Conservation (phyloP, 2,113 vertebrate genomes). For the Seriola aureovittata region DNA sequence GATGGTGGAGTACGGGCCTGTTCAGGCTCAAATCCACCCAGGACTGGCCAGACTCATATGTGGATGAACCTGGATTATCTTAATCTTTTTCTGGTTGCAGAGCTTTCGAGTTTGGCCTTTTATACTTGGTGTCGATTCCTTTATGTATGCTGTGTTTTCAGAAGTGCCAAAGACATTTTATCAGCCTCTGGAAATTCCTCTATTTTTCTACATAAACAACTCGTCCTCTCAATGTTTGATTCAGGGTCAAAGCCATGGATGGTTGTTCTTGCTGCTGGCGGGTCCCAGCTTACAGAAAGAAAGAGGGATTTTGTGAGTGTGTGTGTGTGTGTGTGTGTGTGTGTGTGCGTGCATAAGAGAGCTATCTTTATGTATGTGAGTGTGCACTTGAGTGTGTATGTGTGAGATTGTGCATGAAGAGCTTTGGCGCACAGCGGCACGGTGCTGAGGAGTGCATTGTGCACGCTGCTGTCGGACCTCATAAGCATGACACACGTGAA, state of each 20-base stretch:
- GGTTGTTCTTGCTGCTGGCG: constrained; percentile 67
- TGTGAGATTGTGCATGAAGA: constrained; percentile 40
- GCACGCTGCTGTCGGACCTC: constrained; percentile 72
- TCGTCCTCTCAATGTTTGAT: constrained; percentile 57
- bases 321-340: constrained; percentile 10
- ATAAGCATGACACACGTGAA: constrained; percentile 69
- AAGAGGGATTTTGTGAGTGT: constrained; percentile 23
- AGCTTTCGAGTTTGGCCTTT: constrained; percentile 65
- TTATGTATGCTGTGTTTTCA: constrained; percentile 65
- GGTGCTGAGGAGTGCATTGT: constrained; percentile 43
- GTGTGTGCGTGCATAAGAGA: constrained; percentile 5
- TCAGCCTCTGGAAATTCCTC: constrained; percentile 69
- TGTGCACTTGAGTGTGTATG: constrained; percentile 17
- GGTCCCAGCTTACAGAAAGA: constrained; percentile 62
- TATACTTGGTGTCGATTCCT: constrained; percentile 49
- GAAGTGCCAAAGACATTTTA: constrained; percentile 81
- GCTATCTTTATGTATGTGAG: constrained; percentile 32
- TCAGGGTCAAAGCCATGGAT: constrained; percentile 72
- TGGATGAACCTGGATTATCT: constrained; percentile 73
- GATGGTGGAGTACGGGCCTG: constrained; percentile 86
- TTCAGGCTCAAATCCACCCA: constrained; percentile 92
- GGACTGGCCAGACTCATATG: constrained; percentile 84
- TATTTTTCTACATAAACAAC: constrained; percentile 80
- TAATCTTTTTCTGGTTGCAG: constrained; percentile 38
- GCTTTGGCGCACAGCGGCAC: constrained; percentile 20